Evolutionary conservation across 2,888 invertebrate species (phyloP).

Genomic region (Lepidochrysops patricia): DNA sequence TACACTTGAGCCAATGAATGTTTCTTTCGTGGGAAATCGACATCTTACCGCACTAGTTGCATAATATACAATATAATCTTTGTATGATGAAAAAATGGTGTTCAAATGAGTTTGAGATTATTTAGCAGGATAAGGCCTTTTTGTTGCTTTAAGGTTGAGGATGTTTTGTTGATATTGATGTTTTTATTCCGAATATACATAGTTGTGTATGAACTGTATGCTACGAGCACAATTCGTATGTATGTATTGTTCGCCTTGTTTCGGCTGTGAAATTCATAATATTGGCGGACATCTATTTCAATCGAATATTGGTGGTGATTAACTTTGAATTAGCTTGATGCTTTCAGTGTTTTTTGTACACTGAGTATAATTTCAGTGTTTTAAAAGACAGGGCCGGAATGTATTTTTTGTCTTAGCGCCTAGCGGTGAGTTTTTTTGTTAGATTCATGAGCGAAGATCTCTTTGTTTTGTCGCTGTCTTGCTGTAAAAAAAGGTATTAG

Average conservation of each 20-base stretch:
- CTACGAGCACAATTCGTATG: conserved; percentile 1
- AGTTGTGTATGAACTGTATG: neutral
- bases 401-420: neutral
- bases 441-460: neutral
- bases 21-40: no score
- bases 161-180: neutral
- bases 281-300: neutral
- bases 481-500: neutral
- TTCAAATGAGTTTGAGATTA: neutral
- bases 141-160: neutral
- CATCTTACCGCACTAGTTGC: no score
- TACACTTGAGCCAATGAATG: no score
- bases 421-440: neutral
- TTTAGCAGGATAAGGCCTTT: neutral
- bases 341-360: neutral
- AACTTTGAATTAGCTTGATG: neutral
- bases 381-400: neutral
- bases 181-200: neutral
- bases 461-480: neutral
- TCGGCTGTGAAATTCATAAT: conserved; percentile 16
- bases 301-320: neutral
- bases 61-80: no score
- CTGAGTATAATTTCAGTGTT: no score
- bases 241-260: conserved; percentile 15
- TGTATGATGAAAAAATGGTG: neutral